phyloP scores from a whole-genome alignment of 2,113 vertebrate species.

The Mystacornis crossleyi region DNA sequence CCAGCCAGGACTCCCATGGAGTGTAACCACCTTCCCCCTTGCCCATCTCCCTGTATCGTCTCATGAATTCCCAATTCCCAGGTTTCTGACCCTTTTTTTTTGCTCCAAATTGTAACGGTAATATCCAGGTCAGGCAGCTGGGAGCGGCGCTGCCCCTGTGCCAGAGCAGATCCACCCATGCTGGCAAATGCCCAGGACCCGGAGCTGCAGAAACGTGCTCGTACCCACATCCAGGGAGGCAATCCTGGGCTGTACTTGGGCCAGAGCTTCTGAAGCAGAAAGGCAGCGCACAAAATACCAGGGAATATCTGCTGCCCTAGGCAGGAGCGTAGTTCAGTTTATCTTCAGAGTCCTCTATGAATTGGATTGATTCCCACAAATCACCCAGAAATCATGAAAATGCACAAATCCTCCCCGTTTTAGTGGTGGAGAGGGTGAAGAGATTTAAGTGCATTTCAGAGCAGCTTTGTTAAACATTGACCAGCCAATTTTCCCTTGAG shows the following conservation, averaged over 20 bases:
- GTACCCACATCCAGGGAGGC: not conserved
- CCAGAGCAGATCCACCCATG: fast-evolving
- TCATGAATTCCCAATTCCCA: not conserved
- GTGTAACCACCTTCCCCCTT: not conserved
- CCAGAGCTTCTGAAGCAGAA: not conserved
- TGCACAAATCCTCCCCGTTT: not conserved
- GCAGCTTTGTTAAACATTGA: not conserved
- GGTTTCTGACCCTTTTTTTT: not conserved
- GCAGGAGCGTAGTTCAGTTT: not conserved
- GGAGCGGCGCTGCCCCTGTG: not conserved
- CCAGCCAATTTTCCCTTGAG: not conserved
- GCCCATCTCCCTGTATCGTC: fast-evolving
- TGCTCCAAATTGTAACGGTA: fast-evolving
- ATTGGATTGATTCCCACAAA: not conserved
- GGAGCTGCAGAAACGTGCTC: not conserved
- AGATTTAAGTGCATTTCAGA: not conserved
- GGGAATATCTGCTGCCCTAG: not conserved
- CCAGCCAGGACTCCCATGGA: not conserved
- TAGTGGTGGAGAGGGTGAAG: not conserved
- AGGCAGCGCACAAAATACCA: not conserved
- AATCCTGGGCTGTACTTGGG: fast-evolving
- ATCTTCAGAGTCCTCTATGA: not conserved
- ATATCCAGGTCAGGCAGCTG: not conserved
- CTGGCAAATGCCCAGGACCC: not conserved
- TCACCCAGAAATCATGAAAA: not conserved